phyloP scores from a whole-genome alignment of 2,113 vertebrate species.

The Sturnus vulgaris region DNA sequence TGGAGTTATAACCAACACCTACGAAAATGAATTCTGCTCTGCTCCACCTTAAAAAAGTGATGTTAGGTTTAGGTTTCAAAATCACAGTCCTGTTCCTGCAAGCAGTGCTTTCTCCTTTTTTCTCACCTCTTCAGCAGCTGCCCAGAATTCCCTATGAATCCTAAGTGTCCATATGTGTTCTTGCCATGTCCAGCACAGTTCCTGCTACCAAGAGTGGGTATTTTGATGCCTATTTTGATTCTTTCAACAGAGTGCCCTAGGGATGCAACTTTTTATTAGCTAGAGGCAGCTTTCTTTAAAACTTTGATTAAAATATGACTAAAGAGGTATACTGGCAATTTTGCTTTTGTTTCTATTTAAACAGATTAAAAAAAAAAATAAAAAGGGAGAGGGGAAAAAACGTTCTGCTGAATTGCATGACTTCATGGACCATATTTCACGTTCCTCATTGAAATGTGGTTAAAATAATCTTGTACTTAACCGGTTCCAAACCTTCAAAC shows the following conservation, averaged over 20 bases:
- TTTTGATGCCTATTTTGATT: not conserved
- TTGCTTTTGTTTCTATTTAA: constrained; percentile 48
- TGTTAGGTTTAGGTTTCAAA: not conserved
- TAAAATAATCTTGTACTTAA: constrained; percentile 67
- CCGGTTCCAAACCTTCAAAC: constrained; percentile 51
- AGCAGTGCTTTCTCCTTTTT: not conserved
- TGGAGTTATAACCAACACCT: not conserved
- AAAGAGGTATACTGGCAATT: constrained; percentile 21
- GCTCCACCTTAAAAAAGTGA: not conserved
- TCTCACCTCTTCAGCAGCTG: not conserved
- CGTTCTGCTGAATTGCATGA: constrained; percentile 67
- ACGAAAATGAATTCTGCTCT: not conserved
- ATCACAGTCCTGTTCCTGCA: not conserved
- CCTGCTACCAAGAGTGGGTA: not conserved
- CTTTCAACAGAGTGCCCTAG: not conserved
- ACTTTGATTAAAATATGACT: constrained; percentile 41
- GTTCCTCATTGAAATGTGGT: constrained; percentile 65
- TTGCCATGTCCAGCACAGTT: not conserved
- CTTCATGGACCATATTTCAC: constrained; percentile 68
- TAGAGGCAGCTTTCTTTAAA: not conserved
- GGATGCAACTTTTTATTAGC: not conserved
- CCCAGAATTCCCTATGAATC: not conserved
- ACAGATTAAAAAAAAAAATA: not conserved
- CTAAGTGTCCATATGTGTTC: accelerated
- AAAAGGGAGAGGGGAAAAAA: not conserved